These are phyloP conservation scores for Holothuria glaberrima DNA, from an alignment of 35 echinoderm and acorn worm species.

Conservation along the genomic window DNA sequence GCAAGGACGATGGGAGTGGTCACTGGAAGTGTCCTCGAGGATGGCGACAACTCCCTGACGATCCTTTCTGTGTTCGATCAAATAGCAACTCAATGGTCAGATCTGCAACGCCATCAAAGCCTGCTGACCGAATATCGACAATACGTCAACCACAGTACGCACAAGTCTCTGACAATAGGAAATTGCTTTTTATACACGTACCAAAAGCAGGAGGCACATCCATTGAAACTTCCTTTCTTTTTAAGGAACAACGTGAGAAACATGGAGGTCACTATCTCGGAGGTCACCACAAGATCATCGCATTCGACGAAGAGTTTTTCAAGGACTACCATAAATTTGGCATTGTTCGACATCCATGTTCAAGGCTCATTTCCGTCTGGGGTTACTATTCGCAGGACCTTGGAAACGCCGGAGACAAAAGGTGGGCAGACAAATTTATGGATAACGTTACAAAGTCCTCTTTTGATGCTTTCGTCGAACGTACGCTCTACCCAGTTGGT, in stretches of 20 bases:
- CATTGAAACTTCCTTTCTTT: conserved; percentile 18
- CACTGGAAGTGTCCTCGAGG: too few relatives aligned
- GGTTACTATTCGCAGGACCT: conserved; percentile 1
- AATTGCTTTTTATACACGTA: background rate
- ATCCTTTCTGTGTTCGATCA: too few relatives aligned
- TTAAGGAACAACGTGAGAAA: background rate
- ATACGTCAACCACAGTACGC: background rate
- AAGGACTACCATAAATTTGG: conserved; percentile 4
- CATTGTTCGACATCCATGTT: conserved; percentile 38
- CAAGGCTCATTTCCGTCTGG: conserved; percentile 9
- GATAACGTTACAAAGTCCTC: conserved; percentile 3
- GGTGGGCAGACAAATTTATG: background rate
- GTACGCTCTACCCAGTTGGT: background rate
- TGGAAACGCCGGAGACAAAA: background rate
- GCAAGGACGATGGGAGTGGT: too few relatives aligned
- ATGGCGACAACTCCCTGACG: too few relatives aligned
- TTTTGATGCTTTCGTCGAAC: background rate
- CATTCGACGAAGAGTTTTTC: background rate
- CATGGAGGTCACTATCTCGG: background rate
- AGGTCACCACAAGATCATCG: conserved; percentile 14
- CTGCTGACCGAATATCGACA: too few relatives aligned
- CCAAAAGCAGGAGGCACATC: conserved; percentile 27
- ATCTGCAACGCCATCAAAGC: too few relatives aligned
- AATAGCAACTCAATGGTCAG: too few relatives aligned
- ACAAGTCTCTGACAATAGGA: background rate